A percentile compares a stretch with the other conserved stretches of the same genome.
phyloP scores from a whole-genome alignment of 1,140 invertebrate genomes.

The Caerostris darwini region DNA sequence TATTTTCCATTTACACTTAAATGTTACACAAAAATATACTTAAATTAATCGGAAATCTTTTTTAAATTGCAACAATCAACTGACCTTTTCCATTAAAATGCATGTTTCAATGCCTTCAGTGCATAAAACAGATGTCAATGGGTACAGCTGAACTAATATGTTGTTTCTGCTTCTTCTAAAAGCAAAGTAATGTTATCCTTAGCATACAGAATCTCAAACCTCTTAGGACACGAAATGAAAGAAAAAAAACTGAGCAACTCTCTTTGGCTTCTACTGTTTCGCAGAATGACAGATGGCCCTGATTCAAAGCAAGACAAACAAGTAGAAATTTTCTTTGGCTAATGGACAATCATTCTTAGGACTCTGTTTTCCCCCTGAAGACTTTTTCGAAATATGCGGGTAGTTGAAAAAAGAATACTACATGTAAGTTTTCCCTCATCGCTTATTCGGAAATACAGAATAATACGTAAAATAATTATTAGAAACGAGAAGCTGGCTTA shows the following conservation, averaged over 20 bases:
- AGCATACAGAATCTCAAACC: neutral
- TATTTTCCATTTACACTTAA: too few relatives aligned
- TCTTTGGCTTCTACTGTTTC: neutral
- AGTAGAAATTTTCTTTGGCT: neutral
- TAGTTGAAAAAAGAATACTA: neutral
- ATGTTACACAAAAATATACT: too few relatives aligned
- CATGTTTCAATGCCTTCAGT: neutral
- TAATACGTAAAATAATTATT: neutral
- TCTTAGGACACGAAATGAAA: neutral
- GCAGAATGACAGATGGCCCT: neutral
- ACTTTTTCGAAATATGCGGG: neutral
- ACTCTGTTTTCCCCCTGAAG: neutral
- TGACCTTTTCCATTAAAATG: too few relatives aligned
- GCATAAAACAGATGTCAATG: too few relatives aligned
- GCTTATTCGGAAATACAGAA: neutral
- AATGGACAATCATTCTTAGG: neutral
- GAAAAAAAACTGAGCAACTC: neutral
- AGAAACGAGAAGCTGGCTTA: neutral
- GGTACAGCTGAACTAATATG: neutral
- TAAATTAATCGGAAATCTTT: too few relatives aligned
- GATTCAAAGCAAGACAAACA: neutral
- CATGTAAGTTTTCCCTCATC: neutral
- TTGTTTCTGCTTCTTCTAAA: conserved; percentile 2
- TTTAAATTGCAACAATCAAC: too few relatives aligned
- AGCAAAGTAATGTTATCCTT: conserved; percentile 19